A percentile compares a stretch with the other conserved stretches of the same genome.
These are phyloP conservation scores for Asarcornis scutulata DNA, from an alignment of 2,113 vertebrate genomes.

Conservation along the genomic window DNA sequence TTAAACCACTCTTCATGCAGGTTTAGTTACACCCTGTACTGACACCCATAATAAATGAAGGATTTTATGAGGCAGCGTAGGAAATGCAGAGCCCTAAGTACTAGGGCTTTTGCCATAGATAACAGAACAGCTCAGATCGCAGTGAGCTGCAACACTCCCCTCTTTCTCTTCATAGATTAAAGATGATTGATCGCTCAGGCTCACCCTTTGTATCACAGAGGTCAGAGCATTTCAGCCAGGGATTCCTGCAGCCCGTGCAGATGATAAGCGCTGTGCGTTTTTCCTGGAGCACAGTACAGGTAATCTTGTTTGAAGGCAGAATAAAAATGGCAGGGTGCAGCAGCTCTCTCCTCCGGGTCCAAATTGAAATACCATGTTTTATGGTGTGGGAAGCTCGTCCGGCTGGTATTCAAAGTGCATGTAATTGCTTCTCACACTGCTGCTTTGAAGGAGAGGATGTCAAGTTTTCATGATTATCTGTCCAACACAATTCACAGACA, in stretches of 20 bases:
- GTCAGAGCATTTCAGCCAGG: neutral
- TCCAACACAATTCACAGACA: conserved; percentile 6
- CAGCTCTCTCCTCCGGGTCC: neutral
- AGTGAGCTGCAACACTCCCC: neutral
- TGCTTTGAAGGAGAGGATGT: conserved; percentile 41
- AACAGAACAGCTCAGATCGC: neutral
- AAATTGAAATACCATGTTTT: neutral
- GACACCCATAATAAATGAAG: neutral
- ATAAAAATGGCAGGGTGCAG: neutral
- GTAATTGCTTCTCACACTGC: conserved; percentile 9
- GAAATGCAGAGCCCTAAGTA: neutral
- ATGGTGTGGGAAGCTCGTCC: conserved; percentile 15
- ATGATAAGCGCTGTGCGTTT: neutral
- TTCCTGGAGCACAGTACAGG: neutral
- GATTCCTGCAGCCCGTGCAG: neutral
- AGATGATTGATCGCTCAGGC: neutral
- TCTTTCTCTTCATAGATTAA: neutral
- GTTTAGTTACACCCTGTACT: conserved; percentile 25
- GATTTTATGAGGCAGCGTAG: conserved; percentile 5
- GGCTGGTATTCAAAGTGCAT: conserved; percentile 9
- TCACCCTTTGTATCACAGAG: neutral
- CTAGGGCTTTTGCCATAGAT: neutral
- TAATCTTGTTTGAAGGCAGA: neutral
- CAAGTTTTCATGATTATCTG: conserved; percentile 6
- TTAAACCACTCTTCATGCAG: neutral